Evolutionary conservation across 2,888 invertebrate genomes (phyloP), one percentile per base, ranked within the genome.

Genomic region (Trisateles emortualis): DNA sequence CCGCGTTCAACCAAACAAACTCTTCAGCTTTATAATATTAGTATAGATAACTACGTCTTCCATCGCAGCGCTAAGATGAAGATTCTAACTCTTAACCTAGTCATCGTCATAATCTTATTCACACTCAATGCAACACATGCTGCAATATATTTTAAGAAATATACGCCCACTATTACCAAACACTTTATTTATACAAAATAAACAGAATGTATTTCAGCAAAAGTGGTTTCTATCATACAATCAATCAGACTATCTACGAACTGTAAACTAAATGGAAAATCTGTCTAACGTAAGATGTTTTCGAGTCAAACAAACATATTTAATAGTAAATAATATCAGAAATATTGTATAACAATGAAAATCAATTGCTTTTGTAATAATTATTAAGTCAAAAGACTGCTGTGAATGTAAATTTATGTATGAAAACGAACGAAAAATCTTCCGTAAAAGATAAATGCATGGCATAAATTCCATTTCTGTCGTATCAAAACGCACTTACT

Each of bases 51-150:
- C n/a, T n/a, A n/a, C n/a, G n/a, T n/a, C n/a, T n/a, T n/a, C n/a
- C n/a, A n/a, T n/a, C n/a, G n/a, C n/a, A n/a, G n/a, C n/a, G n/a
- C n/a, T n/a, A n/a, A n/a, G n/a, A n/a, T n/a, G n/a, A n/a, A n/a
- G 19, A 69, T 68, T 44, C 67, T 87, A 87, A 87, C 77, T 88
- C 88, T 86, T 68, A n/a, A 16, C 16, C 42, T 46, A 46, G 41
- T 46, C 46, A 42, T 46, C 10, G n/a, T n/a, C 29, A 14, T 41
- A 42, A 43, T 39, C 41, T 29, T 39, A 22, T 39, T 40, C 29
- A 33, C 33, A 39, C 26, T 11, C 33, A 13, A 41, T 45, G n/a
- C 36, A 41, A 10, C 41, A 45, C 44, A 32, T 45, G 45, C 17
- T 42, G 32, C 26, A 38, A 38, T 40, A 47, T 46, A 42, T 54